Conservation (phyloP, 2,797 vertebrate species). For the Miichthys miiuy region DNA sequence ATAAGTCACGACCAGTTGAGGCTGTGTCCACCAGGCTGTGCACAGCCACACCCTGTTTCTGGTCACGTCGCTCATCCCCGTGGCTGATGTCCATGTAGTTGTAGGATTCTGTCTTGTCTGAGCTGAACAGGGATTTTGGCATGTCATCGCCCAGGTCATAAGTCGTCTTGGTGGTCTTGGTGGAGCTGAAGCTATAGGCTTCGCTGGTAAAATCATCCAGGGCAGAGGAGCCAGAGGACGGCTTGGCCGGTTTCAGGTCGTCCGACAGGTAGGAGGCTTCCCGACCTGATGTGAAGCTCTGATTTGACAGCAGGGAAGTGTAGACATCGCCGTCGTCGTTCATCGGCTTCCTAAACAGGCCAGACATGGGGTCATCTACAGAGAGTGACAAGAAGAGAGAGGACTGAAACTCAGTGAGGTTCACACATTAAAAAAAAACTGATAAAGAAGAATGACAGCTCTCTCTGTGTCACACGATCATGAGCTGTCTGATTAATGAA, state of each 20-base stretch:
- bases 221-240: conserved; percentile 69
- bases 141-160: conserved; percentile 87
- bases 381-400: conserved; percentile 35
- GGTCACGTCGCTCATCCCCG: conserved; percentile 83
- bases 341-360: conserved; percentile 83
- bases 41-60: conserved; percentile 76
- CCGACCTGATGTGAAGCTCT: conserved; percentile 82
- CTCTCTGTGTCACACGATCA: conserved; percentile 35
- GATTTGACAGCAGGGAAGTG: conserved; percentile 92
- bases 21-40: conserved; percentile 69
- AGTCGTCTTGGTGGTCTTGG: conserved; percentile 88
- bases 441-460: conserved; percentile 11
- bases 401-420: conserved; percentile 5
- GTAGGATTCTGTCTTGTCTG: conserved; percentile 92
- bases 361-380: conserved; percentile 85
- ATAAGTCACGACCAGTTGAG: conserved; percentile 66
- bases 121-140: conserved; percentile 87
- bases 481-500: conserved; percentile 57
- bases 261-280: conserved; percentile 90
- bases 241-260: conserved; percentile 83
- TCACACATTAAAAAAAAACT: background rate
- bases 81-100: conserved; percentile 98
- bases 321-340: conserved; percentile 90
- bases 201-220: conserved; percentile 87
- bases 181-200: conserved; percentile 89